Evolutionary conservation across 2,113 vertebrate species (phyloP).

Genomic region (Caloenas nicobarica): DNA sequence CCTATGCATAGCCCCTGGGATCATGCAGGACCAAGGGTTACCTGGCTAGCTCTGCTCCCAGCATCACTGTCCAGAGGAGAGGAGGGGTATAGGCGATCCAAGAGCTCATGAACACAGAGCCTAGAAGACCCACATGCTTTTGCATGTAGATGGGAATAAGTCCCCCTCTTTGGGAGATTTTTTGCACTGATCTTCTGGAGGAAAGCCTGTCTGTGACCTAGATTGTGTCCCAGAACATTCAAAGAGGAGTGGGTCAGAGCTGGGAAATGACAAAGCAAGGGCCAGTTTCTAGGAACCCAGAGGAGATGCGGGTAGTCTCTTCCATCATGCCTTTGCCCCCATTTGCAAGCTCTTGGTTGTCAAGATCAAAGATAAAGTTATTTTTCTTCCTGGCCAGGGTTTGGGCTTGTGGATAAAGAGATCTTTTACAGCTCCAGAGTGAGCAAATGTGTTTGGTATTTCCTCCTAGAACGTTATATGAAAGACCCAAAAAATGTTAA

Average conservation of each 20-base stretch:
- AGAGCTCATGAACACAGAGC: not conserved
- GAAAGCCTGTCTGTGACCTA: not conserved
- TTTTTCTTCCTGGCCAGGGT: not conserved
- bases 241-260: not conserved
- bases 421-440: not conserved
- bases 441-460: slow-evolving; percentile 49
- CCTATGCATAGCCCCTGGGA: not conserved
- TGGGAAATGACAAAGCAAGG: not conserved
- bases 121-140: not conserved
- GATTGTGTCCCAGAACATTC: not conserved
- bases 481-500: not conserved
- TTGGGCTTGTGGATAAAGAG: not conserved
- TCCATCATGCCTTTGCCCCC: not conserved
- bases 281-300: not conserved
- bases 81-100: not conserved
- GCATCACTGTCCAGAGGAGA: fast-evolving
- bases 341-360: not conserved
- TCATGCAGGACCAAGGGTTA: fast-evolving
- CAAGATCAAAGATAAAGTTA: not conserved
- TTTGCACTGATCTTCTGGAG: not conserved
- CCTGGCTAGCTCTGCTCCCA: not conserved
- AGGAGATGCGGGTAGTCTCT: not conserved
- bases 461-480: not conserved
- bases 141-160: not conserved
- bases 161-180: not conserved